Percentiles rank a stretch among this genome's conserved stretches.
Evolutionary conservation across 2,113 vertebrate species (phyloP).

Genomic region (Chroicocephalus ridibundus): DNA sequence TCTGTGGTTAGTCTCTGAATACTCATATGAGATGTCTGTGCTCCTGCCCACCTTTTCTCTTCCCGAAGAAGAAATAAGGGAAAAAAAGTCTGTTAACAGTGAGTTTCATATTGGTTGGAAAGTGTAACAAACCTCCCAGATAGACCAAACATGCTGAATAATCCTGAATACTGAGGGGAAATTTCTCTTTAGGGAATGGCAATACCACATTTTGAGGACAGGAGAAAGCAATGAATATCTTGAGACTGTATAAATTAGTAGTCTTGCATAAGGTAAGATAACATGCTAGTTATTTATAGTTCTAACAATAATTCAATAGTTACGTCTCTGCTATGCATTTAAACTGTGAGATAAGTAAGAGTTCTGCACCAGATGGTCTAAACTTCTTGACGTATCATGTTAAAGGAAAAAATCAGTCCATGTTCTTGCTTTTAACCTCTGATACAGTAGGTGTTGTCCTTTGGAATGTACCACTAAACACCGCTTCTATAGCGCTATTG

Average conservation of each 20-base stretch:
- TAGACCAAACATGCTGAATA: neutral
- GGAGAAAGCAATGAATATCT: neutral
- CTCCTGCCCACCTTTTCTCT: neutral
- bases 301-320: neutral
- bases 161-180: neutral
- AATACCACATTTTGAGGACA: neutral
- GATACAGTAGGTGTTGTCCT: neutral
- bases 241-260: neutral
- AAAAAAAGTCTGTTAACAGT: neutral
- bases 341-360: neutral
- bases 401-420: neutral
- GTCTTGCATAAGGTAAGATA: neutral
- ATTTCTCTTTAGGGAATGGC: neutral
- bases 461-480: neutral
- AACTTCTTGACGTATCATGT: accelerated
- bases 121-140: neutral
- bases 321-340: neutral
- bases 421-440: conserved; percentile 29
- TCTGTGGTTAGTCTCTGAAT: neutral
- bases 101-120: neutral
- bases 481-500: accelerated
- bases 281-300: neutral
- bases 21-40: accelerated
- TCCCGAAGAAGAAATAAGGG: neutral
- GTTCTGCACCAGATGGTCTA: neutral